phyloP scores from a whole-genome alignment of 2,113 vertebrate species.

The Archocentrus centrarchus region DNA sequence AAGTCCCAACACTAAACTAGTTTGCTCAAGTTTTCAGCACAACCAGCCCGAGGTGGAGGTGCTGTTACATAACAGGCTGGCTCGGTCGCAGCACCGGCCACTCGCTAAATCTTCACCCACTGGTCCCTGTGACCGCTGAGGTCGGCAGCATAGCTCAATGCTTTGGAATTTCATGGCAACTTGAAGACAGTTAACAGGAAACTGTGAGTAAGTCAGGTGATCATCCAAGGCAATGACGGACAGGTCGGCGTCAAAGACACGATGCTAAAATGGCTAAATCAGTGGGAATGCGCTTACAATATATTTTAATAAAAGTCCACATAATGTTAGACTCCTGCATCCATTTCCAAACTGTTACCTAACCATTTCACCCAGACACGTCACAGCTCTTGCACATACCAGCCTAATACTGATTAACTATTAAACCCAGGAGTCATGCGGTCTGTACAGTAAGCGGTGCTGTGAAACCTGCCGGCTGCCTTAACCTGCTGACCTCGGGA shows the following conservation, averaged over 20 bases:
- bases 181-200: neutral
- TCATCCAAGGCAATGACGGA: neutral
- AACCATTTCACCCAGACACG: neutral
- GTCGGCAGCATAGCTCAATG: conserved; percentile 13
- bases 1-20: no score
- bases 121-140: conserved; percentile 6
- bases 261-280: neutral
- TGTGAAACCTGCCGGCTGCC: conserved; percentile 6
- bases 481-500: conserved; percentile 58
- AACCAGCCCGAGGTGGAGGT: neutral
- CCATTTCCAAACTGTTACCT: neutral
- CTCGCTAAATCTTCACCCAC: conserved; percentile 12
- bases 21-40: no score
- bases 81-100: neutral
- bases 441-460: neutral
- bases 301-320: neutral
- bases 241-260: neutral
- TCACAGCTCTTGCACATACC: conserved; percentile 22
- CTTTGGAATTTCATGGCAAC: neutral
- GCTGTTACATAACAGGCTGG: conserved; percentile 22
- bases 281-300: no score
- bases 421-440: conserved; percentile 22
- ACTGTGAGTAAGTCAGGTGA: neutral
- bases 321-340: neutral
- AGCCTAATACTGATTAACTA: conserved; percentile 55